Evolutionary conservation across 2,113 vertebrate genomes (phyloP), one percentile per base, ranked within the genome.

Genomic region (Romanogobio albipinnatus): DNA sequence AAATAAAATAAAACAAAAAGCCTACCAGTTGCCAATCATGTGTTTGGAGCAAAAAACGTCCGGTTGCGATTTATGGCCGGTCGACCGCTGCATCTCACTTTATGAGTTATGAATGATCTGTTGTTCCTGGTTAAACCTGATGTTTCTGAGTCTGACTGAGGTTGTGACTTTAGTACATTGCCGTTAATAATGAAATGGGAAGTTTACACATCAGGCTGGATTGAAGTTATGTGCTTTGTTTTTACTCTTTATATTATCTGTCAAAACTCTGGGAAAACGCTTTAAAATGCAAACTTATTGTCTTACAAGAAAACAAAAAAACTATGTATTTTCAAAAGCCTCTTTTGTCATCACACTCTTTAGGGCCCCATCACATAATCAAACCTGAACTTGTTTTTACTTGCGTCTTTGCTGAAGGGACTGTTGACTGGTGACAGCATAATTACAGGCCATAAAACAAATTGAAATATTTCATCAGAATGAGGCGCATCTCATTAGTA

Each of bases 381-480:
- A 88, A 51, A 91, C 89, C 87, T 87, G 75, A 82, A 73, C 88
- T 84, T 90, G 90, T 91, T 91, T 90, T 84, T 84, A 92, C 88
- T 74, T 53, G 88, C 90, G 82, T 68, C 70, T 33, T 43, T 22
- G 83, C 90, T 91, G 88, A 45, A 0, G 87, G 85, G 66, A 36
- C 13, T 84, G n/a, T 26, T 74, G 85, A 85, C 33, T 58, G 58
- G 49, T 90, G 88, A 92, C 7, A 76, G 84, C 85, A 86, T 91
- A 92, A 93, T 92, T 89, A 93, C 45, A 88, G 85, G 39, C 73
- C 80, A 86, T 87, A 85, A 91, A 90, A 86, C 79, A 73, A 86
- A 85, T 90, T 83, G 47, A 39, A 84, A 86, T 80, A 88, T 90
- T 90, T 86, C 59, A 90, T 90, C 83, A 85, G 64, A 29, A 33